Evolutionary conservation across 2,797 vertebrate genomes (phyloP).

Genomic region (Monodelphis domestica): DNA sequence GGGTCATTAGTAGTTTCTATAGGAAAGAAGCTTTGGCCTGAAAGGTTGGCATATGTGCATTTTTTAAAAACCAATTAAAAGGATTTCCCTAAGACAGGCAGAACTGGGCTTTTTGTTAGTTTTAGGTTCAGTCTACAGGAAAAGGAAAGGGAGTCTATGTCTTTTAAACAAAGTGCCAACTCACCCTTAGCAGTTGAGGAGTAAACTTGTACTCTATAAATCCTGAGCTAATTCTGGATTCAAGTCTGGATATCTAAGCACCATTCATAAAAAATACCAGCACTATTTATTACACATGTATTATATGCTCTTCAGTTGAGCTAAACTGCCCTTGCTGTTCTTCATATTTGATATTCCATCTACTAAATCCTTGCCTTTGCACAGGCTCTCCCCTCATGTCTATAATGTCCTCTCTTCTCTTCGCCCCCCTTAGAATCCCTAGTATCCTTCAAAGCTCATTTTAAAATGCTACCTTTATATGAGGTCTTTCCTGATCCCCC

Average conservation of each 20-base stretch:
- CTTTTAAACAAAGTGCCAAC: not conserved
- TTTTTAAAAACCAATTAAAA: slow-evolving; percentile 32
- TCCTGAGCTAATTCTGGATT: not conserved
- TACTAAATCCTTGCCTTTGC: not conserved
- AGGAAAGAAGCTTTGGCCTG: not conserved
- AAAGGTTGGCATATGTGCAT: not conserved
- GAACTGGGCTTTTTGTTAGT: slow-evolving; percentile 42
- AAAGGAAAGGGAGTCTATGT: not conserved
- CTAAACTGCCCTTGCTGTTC: not conserved
- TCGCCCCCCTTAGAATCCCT: not conserved
- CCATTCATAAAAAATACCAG: not conserved
- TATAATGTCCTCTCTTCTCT: not conserved
- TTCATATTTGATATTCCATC: not conserved
- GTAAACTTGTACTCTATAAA: too few species aligned
- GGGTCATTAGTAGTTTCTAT: not conserved
- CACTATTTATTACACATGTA: not conserved
- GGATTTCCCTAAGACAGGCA: slow-evolving; percentile 18
- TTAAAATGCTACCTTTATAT: not conserved
- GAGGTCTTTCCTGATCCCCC: not conserved
- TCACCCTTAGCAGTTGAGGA: not conserved
- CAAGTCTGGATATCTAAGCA: not conserved
- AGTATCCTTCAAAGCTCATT: not conserved
- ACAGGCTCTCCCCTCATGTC: not conserved
- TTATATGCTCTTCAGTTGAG: not conserved
- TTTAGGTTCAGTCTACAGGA: slow-evolving; percentile 61